phyloP scores from a whole-genome alignment of 2,888 invertebrate species.

The Rhingia rostrata region DNA sequence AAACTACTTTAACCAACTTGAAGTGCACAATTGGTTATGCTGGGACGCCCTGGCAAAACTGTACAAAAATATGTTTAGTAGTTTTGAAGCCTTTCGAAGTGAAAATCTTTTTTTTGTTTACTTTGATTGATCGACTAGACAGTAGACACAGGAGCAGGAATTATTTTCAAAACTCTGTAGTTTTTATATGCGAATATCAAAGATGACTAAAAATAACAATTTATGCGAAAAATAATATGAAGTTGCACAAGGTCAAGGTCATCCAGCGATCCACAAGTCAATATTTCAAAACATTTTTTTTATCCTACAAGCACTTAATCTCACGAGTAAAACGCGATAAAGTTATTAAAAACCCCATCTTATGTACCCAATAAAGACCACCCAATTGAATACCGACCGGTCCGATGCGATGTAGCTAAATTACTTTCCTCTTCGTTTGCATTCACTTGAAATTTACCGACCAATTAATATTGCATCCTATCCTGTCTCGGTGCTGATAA shows the following conservation, averaged over 20 bases:
- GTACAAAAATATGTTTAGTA: no score
- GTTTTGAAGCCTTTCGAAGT: no score
- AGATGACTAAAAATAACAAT: no score
- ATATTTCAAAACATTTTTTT: neutral
- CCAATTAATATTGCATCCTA: constrained; percentile 11
- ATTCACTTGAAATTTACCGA: neutral
- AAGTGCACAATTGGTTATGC: no score
- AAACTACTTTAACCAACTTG: no score
- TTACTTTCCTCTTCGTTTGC: constrained; percentile 4
- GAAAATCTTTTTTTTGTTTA: no score
- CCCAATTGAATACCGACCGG: neutral
- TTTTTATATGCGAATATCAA: no score
- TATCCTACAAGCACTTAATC: neutral
- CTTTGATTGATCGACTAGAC: no score
- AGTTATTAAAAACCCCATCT: neutral
- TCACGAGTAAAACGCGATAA: neutral
- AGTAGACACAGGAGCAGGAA: no score
- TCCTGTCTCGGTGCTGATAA: constrained; percentile 1
- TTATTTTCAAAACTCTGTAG: no score
- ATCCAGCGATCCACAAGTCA: neutral
- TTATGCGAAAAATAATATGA: no score
- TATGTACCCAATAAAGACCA: constrained; percentile 1
- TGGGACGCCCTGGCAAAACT: no score
- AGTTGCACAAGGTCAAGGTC: constrained; percentile 1
- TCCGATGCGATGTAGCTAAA: neutral